A percentile compares a stretch with the other conserved stretches of the same genome.
phyloP scores from a whole-genome alignment of 2,113 vertebrate species.

The Nothocercus julius region DNA sequence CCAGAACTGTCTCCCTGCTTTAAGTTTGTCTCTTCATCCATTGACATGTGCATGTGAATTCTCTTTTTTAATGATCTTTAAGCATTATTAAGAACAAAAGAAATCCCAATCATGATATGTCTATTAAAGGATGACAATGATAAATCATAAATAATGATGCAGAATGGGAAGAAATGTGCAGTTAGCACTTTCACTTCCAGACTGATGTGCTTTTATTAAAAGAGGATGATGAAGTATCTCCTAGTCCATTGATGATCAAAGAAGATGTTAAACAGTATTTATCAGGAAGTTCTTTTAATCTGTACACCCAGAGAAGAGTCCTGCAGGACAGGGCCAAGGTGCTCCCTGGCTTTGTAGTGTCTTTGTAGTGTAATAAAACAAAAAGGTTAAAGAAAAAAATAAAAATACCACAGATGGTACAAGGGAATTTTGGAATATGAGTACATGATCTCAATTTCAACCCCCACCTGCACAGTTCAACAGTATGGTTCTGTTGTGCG shows the following conservation, averaged over 20 bases:
- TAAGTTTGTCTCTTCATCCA: slow-evolving; percentile 10
- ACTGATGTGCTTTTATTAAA: slow-evolving; percentile 31
- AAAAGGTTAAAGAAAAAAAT: no score
- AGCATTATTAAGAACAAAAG: slow-evolving; percentile 61
- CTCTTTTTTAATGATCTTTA: slow-evolving; percentile 47
- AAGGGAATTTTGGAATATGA: background rate
- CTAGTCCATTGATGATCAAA: slow-evolving; percentile 18
- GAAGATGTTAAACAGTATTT: slow-evolving; percentile 1
- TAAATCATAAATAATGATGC: slow-evolving; percentile 46
- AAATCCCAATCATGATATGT: slow-evolving; percentile 54
- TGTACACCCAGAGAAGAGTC: background rate
- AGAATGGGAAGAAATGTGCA: slow-evolving; percentile 40
- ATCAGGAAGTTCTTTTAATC: background rate
- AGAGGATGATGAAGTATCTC: slow-evolving; percentile 2
- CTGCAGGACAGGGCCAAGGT: background rate
- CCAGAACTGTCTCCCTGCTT: slow-evolving; percentile 3
- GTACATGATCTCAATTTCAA: background rate
- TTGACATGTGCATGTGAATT: slow-evolving; percentile 32
- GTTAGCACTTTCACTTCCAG: slow-evolving; percentile 10
- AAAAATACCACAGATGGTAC: background rate
- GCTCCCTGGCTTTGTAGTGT: background rate
- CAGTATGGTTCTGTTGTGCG: background rate
- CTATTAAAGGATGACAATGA: slow-evolving; percentile 54
- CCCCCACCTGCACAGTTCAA: background rate
- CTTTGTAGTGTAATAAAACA: background rate